A percentile compares a stretch with the other conserved stretches of the same genome.
These are phyloP conservation scores for Drosophila siamana DNA, from an alignment of 2,888 invertebrate genomes.

Conservation along the genomic window DNA sequence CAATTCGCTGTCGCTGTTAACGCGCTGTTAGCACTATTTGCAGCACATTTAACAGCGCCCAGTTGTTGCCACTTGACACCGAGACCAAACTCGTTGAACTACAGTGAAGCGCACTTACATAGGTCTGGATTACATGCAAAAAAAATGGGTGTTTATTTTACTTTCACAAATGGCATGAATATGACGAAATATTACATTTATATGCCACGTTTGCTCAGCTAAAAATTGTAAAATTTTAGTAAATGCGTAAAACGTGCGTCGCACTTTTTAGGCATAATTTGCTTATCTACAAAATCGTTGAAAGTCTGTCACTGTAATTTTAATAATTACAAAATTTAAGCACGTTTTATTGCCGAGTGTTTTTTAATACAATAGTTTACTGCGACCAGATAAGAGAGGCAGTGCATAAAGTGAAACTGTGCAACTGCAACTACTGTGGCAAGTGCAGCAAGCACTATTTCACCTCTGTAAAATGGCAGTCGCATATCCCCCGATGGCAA, in stretches of 20 bases:
- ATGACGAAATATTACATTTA: no score
- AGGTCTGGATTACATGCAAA: background rate
- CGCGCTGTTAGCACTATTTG: conserved; percentile 17
- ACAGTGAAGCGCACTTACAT: background rate
- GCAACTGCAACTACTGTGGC: background rate
- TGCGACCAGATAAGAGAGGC: conserved; percentile 3
- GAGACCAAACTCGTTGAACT: conserved; percentile 14
- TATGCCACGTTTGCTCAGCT: no score
- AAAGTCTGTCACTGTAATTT: background rate
- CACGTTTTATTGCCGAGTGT: background rate
- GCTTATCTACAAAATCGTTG: no score
- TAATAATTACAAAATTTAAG: background rate
- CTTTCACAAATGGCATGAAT: no score
- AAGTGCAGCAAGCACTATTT: conserved; percentile 10
- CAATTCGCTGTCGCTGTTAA: conserved; percentile 20
- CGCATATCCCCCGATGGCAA: background rate
- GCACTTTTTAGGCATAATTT: no score
- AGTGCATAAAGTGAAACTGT: conserved; percentile 46
- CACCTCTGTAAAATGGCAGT: conserved; percentile 29
- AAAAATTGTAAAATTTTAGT: no score
- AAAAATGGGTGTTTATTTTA: no score
- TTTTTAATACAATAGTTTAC: conserved; percentile 26
- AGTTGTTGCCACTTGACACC: conserved; percentile 13
- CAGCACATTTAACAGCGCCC: conserved; percentile 20
- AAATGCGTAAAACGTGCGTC: no score